Conservation (phyloP, 2,797 vertebrate species). For the Apogon talboti region DNA sequence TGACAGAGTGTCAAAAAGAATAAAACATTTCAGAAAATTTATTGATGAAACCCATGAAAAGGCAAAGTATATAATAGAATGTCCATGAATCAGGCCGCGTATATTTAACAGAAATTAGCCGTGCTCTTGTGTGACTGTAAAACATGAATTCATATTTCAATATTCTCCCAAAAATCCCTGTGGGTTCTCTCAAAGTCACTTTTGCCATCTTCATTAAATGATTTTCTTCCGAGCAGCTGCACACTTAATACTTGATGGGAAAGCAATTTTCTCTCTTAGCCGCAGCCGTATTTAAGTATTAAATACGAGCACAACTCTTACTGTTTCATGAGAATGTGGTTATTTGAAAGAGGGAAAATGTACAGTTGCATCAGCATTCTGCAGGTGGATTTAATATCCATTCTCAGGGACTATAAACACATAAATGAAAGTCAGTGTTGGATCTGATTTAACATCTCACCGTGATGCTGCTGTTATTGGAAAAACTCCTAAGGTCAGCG, state of each 20-base stretch:
- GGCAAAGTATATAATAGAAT: not conserved
- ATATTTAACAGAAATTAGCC: conserved; percentile 20
- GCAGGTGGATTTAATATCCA: conserved; percentile 22
- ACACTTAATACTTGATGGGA: conserved; percentile 59
- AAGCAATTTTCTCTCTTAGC: conserved; percentile 38
- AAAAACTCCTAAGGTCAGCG: too few relatives aligned
- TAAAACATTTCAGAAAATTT: not conserved
- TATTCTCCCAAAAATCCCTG: conserved; percentile 38
- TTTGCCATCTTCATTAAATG: conserved; percentile 63
- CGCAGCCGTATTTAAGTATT: conserved; percentile 24
- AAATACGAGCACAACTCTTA: conserved; percentile 4
- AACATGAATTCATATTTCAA: conserved; percentile 39
- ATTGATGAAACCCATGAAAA: not conserved
- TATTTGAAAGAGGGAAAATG: not conserved
- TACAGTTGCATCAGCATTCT: not conserved
- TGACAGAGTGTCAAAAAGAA: not conserved
- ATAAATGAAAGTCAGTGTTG: not conserved
- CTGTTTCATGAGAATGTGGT: conserved; percentile 1
- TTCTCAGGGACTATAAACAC: not conserved
- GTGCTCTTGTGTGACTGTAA: conserved; percentile 45
- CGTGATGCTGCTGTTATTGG: too few relatives aligned
- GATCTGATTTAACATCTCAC: not conserved
- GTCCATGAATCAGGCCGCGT: conserved; percentile 1
- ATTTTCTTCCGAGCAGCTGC: conserved; percentile 61
- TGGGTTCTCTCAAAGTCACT: conserved; percentile 60